Evolutionary conservation across 1,140 invertebrate species (phyloP).

Genomic region (Drosophila asahinai): DNA sequence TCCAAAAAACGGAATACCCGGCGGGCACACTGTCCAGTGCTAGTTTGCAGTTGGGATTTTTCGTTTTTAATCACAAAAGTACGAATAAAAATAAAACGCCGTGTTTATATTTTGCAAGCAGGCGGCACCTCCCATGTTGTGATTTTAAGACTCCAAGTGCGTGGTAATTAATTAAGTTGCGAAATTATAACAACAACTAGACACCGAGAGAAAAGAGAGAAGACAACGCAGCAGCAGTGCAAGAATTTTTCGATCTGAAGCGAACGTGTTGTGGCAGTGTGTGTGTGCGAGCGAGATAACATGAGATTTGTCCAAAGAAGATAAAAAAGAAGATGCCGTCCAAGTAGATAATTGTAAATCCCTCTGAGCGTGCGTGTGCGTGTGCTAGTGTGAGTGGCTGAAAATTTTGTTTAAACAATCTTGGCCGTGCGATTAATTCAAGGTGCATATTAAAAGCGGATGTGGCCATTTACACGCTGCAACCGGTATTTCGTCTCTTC

Average conservation of each 20-base stretch:
- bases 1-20: no score
- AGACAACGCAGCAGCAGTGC: slow-evolving; percentile 70
- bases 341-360: slow-evolving; percentile 31
- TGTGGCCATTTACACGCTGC: slow-evolving; percentile 70
- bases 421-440: slow-evolving; percentile 75
- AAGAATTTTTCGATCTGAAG: slow-evolving; percentile 73
- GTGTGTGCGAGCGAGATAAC: slow-evolving; percentile 51
- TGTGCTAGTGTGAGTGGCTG: slow-evolving; percentile 21
- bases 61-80: slow-evolving; percentile 37
- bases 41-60: slow-evolving; percentile 14
- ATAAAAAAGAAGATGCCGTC: slow-evolving; percentile 74
- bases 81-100: slow-evolving; percentile 34
- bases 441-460: slow-evolving; percentile 67
- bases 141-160: slow-evolving; percentile 60
- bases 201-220: slow-evolving; percentile 47
- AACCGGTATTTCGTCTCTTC: slow-evolving; percentile 66
- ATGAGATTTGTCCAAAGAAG: slow-evolving; percentile 62
- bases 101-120: slow-evolving; percentile 56
- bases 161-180: slow-evolving; percentile 26
- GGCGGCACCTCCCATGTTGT: slow-evolving; percentile 46
- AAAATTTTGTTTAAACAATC: slow-evolving; percentile 77
- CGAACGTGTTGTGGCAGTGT: slow-evolving; percentile 14
- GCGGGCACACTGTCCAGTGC: no score
- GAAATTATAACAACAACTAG: slow-evolving; percentile 27
- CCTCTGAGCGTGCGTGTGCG: slow-evolving; percentile 17